Evolutionary conservation across 92 coral and sea anemone genomes (phyloP), one percentile per base, ranked within the genome.

Genomic region (Montipora capitata): DNA sequence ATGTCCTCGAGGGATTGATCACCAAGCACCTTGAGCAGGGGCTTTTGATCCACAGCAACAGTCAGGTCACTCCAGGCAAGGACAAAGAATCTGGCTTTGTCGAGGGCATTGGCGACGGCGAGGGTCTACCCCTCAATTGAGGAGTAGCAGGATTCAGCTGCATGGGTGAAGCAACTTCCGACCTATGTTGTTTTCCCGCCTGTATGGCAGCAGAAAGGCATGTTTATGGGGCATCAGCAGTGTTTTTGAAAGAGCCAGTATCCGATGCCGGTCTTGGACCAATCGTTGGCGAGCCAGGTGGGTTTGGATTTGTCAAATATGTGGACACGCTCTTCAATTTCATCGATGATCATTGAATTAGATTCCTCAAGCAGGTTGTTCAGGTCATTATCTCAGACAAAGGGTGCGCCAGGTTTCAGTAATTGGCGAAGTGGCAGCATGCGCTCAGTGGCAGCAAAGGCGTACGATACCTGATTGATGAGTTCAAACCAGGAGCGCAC

Each of bases 181-280:
- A 93, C 92, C 0, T 90, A 70, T 2, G 96, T 90, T 17, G 86
- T 41, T 11, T 86, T 93, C 96, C 96, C 89, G 81, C 95, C 88
- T 14, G 79, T 84, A 69, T 10, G 74, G 48, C 91, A 92, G 85
- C 91, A 89, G 88, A 89, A 93, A 16, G 96, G 87, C 17, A 77
- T 70, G 27, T 20, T 20, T 20, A 1, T 20, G 0, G 72, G 48
- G 16, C 93, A 93, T 9, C 51, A 48, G 81, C 93, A 93, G 76
- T 89, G 93, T 71, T 88, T 84, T 67, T 92, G 92, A 83, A 83
- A 92, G 3, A 68, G 85, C 81, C 92, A 82, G 84, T n/a, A 89
- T 0, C 92, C 87, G 68, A 76, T 82, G 79, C 92, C 80, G 4
- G 40, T 27, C 59, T 89, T 89, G 0, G 93, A 89, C 93, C 91